Percentiles rank a stretch among this genome's conserved stretches.
Evolutionary conservation across 2,888 invertebrate genomes (phyloP).

Genomic region (Spatulosminthurus flaviceps): DNA sequence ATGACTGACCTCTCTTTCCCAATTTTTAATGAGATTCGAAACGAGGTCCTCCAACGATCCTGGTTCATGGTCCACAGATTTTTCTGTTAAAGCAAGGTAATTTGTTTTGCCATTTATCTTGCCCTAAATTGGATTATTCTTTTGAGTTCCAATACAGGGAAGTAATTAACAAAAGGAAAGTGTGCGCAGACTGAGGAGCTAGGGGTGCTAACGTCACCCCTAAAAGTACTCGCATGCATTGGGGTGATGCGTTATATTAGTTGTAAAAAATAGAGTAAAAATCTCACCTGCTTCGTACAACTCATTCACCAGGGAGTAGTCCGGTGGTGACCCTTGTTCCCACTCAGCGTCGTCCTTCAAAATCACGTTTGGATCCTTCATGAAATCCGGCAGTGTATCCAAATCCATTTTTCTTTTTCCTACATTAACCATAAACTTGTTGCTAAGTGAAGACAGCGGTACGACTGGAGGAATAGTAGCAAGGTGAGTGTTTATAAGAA

Average conservation of each 20-base stretch:
- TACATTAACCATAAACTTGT: too few species aligned
- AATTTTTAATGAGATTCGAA: constrained; percentile 66
- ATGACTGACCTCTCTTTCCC: constrained; percentile 66
- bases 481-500: too few species aligned
- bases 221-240: too few species aligned
- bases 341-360: constrained; percentile 53
- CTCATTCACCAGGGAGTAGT: constrained; percentile 64
- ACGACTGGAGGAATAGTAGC: too few species aligned
- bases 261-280: background rate
- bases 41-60: constrained; percentile 65
- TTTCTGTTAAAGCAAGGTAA: constrained; percentile 49
- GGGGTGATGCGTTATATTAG: too few species aligned
- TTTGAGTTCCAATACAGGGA: too few species aligned
- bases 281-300: constrained; percentile 63
- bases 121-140: too few species aligned
- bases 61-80: constrained; percentile 59
- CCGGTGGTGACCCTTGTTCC: constrained; percentile 53
- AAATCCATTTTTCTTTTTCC: constrained; percentile 34
- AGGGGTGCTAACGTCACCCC: too few species aligned
- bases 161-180: too few species aligned
- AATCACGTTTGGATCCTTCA: constrained; percentile 51
- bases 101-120: too few species aligned
- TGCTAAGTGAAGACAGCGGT: too few species aligned
- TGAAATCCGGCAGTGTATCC: constrained; percentile 44
- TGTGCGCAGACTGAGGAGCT: too few species aligned